Percentiles rank a stretch among this genome's conserved stretches.
Evolutionary conservation across 2,888 invertebrate genomes (phyloP).

Genomic region (Loripinus fragilis): DNA sequence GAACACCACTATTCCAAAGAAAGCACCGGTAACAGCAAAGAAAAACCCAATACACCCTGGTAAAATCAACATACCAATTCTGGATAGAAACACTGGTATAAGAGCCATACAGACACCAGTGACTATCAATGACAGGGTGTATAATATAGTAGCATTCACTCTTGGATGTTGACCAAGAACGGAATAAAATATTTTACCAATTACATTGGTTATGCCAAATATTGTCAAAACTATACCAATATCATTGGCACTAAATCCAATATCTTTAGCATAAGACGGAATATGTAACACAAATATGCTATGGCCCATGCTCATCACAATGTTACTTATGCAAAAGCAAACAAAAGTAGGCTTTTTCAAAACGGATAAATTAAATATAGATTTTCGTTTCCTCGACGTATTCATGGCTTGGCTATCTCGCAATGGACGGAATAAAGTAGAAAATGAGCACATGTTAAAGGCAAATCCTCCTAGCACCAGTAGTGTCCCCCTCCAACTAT

Average conservation of each 20-base stretch:
- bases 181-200: constrained; percentile 45
- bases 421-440: constrained; percentile 31
- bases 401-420: neutral
- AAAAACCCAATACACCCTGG: constrained; percentile 46
- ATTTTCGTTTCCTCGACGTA: neutral
- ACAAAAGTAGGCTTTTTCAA: constrained; percentile 41
- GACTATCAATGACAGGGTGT: constrained; percentile 31
- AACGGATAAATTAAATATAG: constrained; percentile 4
- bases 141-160: constrained; percentile 32
- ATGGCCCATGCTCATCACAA: constrained; percentile 32
- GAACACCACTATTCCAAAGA: constrained; percentile 41
- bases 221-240: constrained; percentile 30
- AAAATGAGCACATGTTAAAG: constrained; percentile 41
- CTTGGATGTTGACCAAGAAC: constrained; percentile 45
- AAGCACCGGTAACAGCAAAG: constrained; percentile 45
- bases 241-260: constrained; percentile 35
- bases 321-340: constrained; percentile 46
- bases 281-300: constrained; percentile 49
- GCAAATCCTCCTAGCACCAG: constrained; percentile 40
- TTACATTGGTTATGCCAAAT: constrained; percentile 35
- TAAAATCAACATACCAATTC: constrained; percentile 35
- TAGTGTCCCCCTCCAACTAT: constrained; percentile 44
- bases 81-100: constrained; percentile 35
- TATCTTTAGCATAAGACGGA: constrained; percentile 37
- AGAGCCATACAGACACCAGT: constrained; percentile 40